Conservation (phyloP, 2,113 vertebrate genomes). For the Limanda limanda region DNA sequence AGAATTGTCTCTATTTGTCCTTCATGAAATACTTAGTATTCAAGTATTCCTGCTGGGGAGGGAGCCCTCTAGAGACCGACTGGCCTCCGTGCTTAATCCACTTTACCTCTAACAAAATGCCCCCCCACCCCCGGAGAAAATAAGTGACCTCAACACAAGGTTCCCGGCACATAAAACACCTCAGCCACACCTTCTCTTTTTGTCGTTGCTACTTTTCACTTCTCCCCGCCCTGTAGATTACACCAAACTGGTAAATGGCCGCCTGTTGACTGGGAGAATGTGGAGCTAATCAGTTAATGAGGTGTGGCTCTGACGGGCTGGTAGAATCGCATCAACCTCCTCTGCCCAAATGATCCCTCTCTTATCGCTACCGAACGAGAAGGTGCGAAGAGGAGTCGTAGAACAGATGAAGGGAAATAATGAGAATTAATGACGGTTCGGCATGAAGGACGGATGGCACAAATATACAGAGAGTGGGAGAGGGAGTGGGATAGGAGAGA, state of each 20-base stretch:
- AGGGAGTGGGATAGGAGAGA: not conserved
- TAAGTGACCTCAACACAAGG: conserved; percentile 46
- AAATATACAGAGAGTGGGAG: not conserved
- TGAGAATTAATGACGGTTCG: conserved; percentile 57
- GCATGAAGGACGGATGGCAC: conserved; percentile 43
- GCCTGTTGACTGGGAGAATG: conserved; percentile 22
- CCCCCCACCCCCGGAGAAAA: conserved; percentile 32
- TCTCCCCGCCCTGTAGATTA: not conserved
- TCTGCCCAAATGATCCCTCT: conserved; percentile 43
- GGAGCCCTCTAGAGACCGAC: conserved; percentile 53
- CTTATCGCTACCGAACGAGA: conserved; percentile 60
- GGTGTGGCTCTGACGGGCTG: conserved; percentile 29
- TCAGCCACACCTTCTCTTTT: not conserved
- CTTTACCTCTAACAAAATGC: conserved; percentile 65
- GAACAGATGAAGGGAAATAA: conserved; percentile 67
- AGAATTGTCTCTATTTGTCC: conserved; percentile 58
- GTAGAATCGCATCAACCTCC: conserved; percentile 32
- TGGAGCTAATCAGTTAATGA: conserved; percentile 53
- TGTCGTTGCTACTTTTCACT: conserved; percentile 24
- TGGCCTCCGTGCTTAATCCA: conserved; percentile 67
- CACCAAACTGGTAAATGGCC: conserved; percentile 41
- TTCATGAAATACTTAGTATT: conserved; percentile 68
- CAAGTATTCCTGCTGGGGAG: conserved; percentile 51
- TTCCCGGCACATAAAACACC: conserved; percentile 46
- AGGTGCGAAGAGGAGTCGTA: conserved; percentile 35